Percentiles rank a stretch among this genome's conserved stretches.
Evolutionary conservation across 2,888 invertebrate species (phyloP).

Genomic region (Lithophane leautieri): DNA sequence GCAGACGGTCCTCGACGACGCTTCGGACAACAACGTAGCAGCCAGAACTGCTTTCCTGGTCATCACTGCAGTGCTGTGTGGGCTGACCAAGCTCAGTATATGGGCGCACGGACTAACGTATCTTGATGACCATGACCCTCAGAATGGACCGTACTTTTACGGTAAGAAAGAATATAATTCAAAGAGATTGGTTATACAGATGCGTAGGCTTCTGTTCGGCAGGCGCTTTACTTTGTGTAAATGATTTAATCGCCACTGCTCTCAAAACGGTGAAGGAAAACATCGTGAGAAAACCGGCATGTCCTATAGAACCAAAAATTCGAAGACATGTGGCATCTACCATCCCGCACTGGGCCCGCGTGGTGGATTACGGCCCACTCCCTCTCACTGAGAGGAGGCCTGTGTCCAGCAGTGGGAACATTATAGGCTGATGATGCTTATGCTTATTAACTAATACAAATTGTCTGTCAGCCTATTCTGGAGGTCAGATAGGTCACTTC

Average conservation of each 20-base stretch:
- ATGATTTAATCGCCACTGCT: too few species aligned
- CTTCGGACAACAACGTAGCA: slow-evolving; percentile 44
- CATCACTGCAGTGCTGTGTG: slow-evolving; percentile 75
- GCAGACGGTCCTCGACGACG: background rate
- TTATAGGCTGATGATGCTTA: too few species aligned
- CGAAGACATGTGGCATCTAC: too few species aligned
- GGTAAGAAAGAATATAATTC: slow-evolving; percentile 70
- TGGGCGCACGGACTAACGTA: slow-evolving; percentile 85
- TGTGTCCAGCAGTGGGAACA: too few species aligned
- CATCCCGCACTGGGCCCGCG: too few species aligned
- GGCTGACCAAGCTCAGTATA: slow-evolving; percentile 80
- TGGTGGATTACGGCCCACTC: too few species aligned
- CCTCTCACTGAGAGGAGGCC: too few species aligned
- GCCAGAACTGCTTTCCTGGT: slow-evolving; percentile 73
- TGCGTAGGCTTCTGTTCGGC: background rate
- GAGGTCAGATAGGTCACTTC: background rate
- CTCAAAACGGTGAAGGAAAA: too few species aligned
- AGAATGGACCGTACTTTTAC: slow-evolving; percentile 84
- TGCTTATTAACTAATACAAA: background rate
- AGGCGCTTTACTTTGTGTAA: too few species aligned
- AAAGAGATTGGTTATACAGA: background rate
- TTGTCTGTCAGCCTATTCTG: background rate
- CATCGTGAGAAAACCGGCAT: too few species aligned
- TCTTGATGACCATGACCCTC: slow-evolving; percentile 84
- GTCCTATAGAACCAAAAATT: too few species aligned